Percentiles rank a stretch among this genome's conserved stretches.
These are phyloP conservation scores for Carassius gibelio DNA, from an alignment of 2,113 vertebrate species.

Conservation along the genomic window DNA sequence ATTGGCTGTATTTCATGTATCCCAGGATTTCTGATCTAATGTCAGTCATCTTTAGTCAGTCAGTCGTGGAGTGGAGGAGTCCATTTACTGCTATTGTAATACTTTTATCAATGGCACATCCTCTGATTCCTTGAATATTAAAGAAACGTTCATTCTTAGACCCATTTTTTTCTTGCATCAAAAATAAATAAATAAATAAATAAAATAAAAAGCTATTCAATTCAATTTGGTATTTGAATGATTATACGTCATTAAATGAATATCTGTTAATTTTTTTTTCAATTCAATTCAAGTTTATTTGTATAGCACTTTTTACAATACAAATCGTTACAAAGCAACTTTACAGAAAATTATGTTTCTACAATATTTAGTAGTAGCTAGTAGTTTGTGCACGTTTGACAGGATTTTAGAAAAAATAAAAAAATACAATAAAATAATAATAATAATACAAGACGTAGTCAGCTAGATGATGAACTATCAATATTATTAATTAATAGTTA, in stretches of 20 bases:
- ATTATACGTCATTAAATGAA: not conserved
- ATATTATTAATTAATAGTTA: no score
- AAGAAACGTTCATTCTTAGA: not conserved
- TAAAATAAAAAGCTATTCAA: not conserved
- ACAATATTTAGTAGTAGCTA: no score
- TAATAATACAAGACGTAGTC: no score
- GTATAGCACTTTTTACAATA: no score
- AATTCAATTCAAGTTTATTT: no score
- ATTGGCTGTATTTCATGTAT: constrained; percentile 9
- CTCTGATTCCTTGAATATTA: not conserved
- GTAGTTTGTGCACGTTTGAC: no score
- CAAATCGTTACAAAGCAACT: no score
- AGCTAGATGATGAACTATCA: no score
- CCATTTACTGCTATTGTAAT: not conserved
- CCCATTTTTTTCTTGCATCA: not conserved
- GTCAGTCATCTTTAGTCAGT: constrained; percentile 36
- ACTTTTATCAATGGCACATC: not conserved
- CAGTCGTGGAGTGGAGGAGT: not conserved
- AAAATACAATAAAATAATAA: no score
- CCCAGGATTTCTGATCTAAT: constrained; percentile 3
- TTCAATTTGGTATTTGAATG: no score
- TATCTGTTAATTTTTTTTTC: not conserved
- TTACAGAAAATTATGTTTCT: no score
- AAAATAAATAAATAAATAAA: not conserved
- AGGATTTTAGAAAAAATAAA: no score